Evolutionary conservation across 2,888 invertebrate species (phyloP), one percentile per base, ranked within the genome.

Genomic region (Acholoe squamosa): DNA sequence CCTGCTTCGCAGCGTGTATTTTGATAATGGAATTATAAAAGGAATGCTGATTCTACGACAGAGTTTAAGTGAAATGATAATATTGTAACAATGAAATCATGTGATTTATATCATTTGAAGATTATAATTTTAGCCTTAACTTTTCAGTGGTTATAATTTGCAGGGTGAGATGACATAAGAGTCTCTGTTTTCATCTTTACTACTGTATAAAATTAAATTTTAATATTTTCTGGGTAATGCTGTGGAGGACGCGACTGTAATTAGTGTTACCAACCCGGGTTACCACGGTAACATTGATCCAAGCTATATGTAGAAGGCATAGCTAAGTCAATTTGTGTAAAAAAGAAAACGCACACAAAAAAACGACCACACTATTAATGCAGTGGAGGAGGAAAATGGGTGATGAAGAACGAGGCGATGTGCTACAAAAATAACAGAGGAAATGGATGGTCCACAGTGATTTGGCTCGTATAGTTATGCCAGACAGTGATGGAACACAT

Each of bases 381-480:
- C 31, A 71, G n/a, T 28, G 71, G 71, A 71, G 71, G 71, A 25
- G 14, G 19, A 71, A 28, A 14, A 25, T 25, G 28, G 71, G 71
- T 22, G 14, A 28, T 71, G 71, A 28, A 71, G 31, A 25, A 71
- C 14, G 31, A 5, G 28, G 14, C 28, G 31, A 28, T 71, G 28
- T 71, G 71, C 14, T 28, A 71, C n/a, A 71, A 71, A 25, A 71
- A n/a, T 28, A 28, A 1, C 25, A 14, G 71, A 14, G 71, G 28
- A 71, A 71, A 71, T 71, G 71, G 25, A 71, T 71, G 71, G 71
- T 28, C 71, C 31, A 28, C 28, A 71, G 25, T 71, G 71, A 28
- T 28, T 71, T 71, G 28, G 28, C 31, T n/a, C 25, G 31, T 25
- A n/a, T n/a, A 28, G 71, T 3, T 3, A 19, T 61, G 61, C 61